These are phyloP conservation scores for Syngnathoides biaculeatus DNA, from an alignment of 2,113 vertebrate genomes.

Conservation along the genomic window DNA sequence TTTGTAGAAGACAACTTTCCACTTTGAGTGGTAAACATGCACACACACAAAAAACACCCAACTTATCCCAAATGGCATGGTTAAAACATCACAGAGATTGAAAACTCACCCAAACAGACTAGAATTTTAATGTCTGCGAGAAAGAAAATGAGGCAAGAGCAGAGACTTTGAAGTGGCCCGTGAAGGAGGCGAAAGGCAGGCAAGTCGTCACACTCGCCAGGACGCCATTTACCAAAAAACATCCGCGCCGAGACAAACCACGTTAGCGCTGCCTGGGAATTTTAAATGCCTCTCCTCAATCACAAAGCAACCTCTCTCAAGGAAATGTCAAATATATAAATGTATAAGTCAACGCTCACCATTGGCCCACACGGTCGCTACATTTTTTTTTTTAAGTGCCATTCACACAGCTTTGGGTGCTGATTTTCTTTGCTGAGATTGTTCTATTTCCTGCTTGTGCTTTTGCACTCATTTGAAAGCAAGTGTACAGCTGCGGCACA, in stretches of 20 bases:
- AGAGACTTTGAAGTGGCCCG: neutral
- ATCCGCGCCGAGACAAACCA: neutral
- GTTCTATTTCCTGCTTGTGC: neutral
- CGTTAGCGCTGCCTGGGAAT: neutral
- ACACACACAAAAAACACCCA: neutral
- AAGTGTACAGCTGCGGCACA: neutral
- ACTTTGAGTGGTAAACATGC: neutral
- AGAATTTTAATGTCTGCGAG: neutral
- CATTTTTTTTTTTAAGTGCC: neutral
- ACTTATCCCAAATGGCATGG: neutral
- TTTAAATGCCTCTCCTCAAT: neutral
- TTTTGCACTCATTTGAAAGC: conserved; percentile 22
- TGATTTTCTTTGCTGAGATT: neutral
- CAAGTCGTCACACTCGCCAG: neutral
- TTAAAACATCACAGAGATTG: conserved; percentile 1
- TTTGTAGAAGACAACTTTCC: neutral
- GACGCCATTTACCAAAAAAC: neutral
- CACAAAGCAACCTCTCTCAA: neutral
- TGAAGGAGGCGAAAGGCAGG: neutral
- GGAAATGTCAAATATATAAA: conserved; percentile 3
- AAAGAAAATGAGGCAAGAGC: neutral
- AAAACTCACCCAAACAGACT: conserved; percentile 4
- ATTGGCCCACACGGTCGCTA: conserved; percentile 17
- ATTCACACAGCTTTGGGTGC: neutral
- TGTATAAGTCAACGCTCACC: neutral